phyloP scores from a whole-genome alignment of 2,113 vertebrate species.

The Tapirus terrestris region DNA sequence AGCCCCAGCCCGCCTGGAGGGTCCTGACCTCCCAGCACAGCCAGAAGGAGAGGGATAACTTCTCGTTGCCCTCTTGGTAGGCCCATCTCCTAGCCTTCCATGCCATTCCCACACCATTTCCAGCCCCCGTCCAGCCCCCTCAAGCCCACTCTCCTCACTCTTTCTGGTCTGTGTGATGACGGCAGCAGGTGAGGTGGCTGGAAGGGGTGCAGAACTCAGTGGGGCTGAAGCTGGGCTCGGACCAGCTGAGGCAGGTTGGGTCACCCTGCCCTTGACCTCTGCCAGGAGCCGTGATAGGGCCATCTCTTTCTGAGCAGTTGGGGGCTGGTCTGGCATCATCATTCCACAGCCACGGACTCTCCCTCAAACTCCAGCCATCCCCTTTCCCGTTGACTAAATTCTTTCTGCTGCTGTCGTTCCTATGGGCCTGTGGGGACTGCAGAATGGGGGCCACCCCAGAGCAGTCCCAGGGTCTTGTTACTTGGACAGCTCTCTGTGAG shows the following conservation, averaged over 20 bases:
- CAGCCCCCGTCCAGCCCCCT: not conserved
- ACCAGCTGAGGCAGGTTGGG: not conserved
- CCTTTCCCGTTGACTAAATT: not conserved
- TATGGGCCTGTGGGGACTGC: not conserved
- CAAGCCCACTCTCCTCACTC: not conserved
- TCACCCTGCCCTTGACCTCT: not conserved
- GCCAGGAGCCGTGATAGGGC: rapidly evolving
- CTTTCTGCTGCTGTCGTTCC: not conserved
- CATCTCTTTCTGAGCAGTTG: not conserved
- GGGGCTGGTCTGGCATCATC: not conserved
- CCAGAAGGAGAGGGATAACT: not conserved
- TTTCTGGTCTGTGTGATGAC: not conserved
- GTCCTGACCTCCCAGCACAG: not conserved
- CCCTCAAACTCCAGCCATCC: not conserved
- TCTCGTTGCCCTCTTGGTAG: too few species aligned
- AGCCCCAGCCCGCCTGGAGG: not conserved
- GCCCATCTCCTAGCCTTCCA: not conserved
- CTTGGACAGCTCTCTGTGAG: not conserved
- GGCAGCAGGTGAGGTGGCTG: not conserved
- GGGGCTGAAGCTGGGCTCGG: not conserved
- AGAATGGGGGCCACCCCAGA: not conserved
- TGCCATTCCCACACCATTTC: too few species aligned
- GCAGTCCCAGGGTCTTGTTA: not conserved
- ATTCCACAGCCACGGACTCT: not conserved
- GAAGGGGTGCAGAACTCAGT: not conserved